These are phyloP conservation scores for Capromys pilorides DNA, from an alignment of 2,797 vertebrate genomes.

Conservation along the genomic window DNA sequence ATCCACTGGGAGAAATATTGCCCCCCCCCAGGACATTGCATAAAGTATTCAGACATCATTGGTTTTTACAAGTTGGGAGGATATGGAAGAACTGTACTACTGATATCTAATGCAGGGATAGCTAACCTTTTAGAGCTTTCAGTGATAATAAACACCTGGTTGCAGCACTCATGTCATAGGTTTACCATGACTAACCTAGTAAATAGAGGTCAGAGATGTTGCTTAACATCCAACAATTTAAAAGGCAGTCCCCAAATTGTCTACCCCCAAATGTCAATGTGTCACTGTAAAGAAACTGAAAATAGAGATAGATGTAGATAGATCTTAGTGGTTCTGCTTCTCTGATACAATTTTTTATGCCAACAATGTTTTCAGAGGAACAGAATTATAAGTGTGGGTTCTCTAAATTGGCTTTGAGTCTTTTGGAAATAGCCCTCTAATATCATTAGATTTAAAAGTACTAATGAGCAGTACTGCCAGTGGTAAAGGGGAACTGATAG, in stretches of 20 bases:
- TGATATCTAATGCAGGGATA: background rate
- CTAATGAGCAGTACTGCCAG: background rate
- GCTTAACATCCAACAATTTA: background rate
- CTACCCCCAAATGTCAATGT: background rate
- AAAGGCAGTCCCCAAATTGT: background rate
- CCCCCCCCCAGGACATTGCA: background rate
- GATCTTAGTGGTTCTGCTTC: background rate
- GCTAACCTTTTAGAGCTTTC: background rate
- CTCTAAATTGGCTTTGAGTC: background rate
- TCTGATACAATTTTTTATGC: slow-evolving; percentile 17
- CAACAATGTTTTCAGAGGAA: background rate
- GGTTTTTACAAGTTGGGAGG: background rate
- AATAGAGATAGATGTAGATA: background rate
- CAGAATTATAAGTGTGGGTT: background rate
- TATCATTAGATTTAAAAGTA: slow-evolving; percentile 3
- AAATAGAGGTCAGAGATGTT: background rate
- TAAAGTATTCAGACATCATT: background rate
- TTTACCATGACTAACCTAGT: background rate
- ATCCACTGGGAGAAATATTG: background rate
- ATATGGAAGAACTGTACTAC: background rate
- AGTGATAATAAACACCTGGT: background rate
- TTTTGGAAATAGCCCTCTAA: background rate
- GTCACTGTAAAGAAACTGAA: background rate
- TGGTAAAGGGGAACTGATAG: background rate
- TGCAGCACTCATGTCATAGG: background rate